Evolutionary conservation across 1,140 invertebrate species (phyloP).

Genomic region (Neotoxoptera formosana): DNA sequence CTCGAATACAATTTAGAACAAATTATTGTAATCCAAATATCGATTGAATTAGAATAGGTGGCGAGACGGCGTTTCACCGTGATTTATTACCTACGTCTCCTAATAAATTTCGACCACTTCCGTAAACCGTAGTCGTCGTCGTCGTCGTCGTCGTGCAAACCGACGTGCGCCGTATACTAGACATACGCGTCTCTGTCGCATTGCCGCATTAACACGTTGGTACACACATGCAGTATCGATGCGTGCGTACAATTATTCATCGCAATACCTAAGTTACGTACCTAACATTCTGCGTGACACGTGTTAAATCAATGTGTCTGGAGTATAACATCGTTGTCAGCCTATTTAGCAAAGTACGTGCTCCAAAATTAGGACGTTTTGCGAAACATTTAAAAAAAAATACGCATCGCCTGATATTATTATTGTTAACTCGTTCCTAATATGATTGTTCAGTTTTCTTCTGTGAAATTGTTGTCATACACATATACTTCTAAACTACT

Average conservation of each 20-base stretch:
- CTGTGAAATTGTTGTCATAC: not conserved
- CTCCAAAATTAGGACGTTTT: not conserved
- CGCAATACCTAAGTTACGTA: not conserved
- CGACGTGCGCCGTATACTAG: not conserved
- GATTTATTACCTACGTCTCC: not conserved
- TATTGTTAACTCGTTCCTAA: no score
- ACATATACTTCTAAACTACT: not conserved
- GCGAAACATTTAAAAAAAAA: not conserved
- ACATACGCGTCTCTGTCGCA: not conserved
- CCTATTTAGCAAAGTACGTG: no score
- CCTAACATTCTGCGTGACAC: not conserved
- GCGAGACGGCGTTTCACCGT: not conserved
- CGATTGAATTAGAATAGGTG: not conserved
- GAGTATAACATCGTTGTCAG: not conserved
- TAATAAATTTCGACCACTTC: conserved; percentile 6
- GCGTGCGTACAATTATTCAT: not conserved
- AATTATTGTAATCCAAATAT: not conserved
- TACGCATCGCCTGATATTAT: not conserved
- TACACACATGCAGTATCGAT: not conserved
- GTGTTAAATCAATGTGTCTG: not conserved
- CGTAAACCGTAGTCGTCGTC: no score
- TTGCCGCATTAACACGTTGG: not conserved
- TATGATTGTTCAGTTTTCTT: not conserved
- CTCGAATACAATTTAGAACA: not conserved
- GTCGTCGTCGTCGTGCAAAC: not conserved